phyloP scores from a whole-genome alignment of 2,113 vertebrate species.

The Antechinus flavipes region DNA sequence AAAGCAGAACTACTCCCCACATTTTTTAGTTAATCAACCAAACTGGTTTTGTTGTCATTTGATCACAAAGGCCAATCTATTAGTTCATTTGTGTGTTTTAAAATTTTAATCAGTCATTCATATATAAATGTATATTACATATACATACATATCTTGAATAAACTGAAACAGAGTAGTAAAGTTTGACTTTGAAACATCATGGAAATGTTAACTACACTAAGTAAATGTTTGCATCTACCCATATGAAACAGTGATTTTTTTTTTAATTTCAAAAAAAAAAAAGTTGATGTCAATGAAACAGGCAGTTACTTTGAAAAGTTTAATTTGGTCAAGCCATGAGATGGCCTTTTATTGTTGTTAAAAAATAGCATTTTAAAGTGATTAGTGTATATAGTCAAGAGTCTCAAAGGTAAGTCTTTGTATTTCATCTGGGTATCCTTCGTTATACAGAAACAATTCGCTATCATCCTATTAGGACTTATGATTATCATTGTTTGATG shows the following conservation, averaged over 20 bases:
- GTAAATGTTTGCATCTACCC: not conserved
- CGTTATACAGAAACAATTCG: not conserved
- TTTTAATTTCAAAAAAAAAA: no score
- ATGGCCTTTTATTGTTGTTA: not conserved
- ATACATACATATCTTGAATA: not conserved
- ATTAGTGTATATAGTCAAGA: not conserved
- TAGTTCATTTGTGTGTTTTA: not conserved
- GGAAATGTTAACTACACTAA: not conserved
- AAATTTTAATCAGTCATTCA: not conserved
- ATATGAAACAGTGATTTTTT: not conserved
- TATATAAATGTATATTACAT: slow-evolving; percentile 19
- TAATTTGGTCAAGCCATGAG: not conserved
- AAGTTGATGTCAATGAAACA: slow-evolving; percentile 27
- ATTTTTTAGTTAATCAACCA: not conserved
- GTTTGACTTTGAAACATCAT: slow-evolving; percentile 3
- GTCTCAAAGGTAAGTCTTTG: not conserved
- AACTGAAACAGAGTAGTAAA: slow-evolving; percentile 36
- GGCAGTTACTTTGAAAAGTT: slow-evolving; percentile 23
- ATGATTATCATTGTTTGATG: not conserved
- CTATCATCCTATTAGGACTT: not conserved
- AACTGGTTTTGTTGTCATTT: not conserved
- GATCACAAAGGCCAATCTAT: slow-evolving; percentile 14
- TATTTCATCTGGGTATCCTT: not conserved
- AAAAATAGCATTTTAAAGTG: not conserved
- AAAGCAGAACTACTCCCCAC: not conserved